A percentile compares a stretch with the other conserved stretches of the same genome.
phyloP scores from a whole-genome alignment of 2,113 vertebrate species.

The Tupaia tana region DNA sequence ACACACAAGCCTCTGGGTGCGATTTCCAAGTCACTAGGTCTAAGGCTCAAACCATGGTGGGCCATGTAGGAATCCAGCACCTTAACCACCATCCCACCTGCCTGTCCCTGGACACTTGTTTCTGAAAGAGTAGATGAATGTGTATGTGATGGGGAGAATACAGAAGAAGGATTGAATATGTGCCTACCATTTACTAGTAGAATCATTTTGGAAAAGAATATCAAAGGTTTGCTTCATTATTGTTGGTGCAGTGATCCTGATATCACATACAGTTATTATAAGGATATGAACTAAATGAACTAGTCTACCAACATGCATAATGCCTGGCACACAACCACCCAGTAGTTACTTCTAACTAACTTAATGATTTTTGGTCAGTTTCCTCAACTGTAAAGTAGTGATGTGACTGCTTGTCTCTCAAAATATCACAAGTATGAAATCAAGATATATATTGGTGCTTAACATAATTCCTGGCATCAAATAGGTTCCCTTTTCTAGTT shows the following conservation, averaged over 20 bases:
- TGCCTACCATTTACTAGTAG: background rate
- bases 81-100: too few species aligned
- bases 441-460: background rate
- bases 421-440: background rate
- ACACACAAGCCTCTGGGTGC: too few species aligned
- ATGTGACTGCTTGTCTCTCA: background rate
- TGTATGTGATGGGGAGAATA: background rate
- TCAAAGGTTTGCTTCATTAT: background rate
- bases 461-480: background rate
- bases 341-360: background rate
- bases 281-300: slow-evolving; percentile 36
- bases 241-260: slow-evolving; percentile 20
- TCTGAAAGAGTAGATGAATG: background rate
- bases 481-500: background rate
- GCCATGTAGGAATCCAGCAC: too few species aligned
- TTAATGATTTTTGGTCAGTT: slow-evolving; percentile 7
- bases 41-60: too few species aligned
- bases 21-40: too few species aligned
- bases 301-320: background rate
- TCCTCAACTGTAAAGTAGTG: background rate
- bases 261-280: background rate
- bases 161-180: background rate
- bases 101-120: background rate
- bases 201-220: background rate
- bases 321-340: background rate